Base-by-base conservation (phyloP, 2,888 invertebrate genomes). In the Sinotaia quadrata region DNA sequence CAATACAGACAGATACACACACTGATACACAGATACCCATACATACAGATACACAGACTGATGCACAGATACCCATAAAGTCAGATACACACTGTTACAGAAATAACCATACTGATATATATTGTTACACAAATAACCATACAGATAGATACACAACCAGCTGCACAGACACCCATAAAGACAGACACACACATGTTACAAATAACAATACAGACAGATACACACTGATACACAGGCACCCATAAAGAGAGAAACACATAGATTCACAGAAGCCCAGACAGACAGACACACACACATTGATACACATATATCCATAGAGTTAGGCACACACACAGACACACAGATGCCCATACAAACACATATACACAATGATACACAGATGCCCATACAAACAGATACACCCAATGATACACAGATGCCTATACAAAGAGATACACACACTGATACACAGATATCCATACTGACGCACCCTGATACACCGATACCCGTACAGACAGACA, bases 191-290 rank as follows among this genome's bases (percentile, higher is more conserved):
- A n/a, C n/a, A 29, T 15, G 51, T 51, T n/a, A 21, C 29, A 29
- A 31, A 52, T 10, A 27, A 59, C 21, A 59, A 29, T 24, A 21
- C n/a, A 36, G 18, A 41, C 27, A 59, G 44, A 59, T 24, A 59
- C 41, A 59, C 41, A 60, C 41, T 41, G 60, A 60, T 37, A 44
- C 27, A 52, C 29, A 27, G 52, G 18, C 29, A 52, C 29, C 3
- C 3, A 44, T 18, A 4, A 21, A 52, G 52, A 27, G 52, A 27
- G 52, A 52, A 31, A 52, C 27, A 52, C 27, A 52, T 27, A 51
- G 51, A 51, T 8, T 15, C 10, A 51, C 12, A 51, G n/a, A n/a
- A n/a, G n/a, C n/a, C n/a, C 7, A 49, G 49, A 49, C 7, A 49
- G 49, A 49, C 7, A 49, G 49, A 49, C 7, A 49, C 21, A 49